phyloP scores from a whole-genome alignment of 2,113 vertebrate genomes.

The Tonatia bakeri region DNA sequence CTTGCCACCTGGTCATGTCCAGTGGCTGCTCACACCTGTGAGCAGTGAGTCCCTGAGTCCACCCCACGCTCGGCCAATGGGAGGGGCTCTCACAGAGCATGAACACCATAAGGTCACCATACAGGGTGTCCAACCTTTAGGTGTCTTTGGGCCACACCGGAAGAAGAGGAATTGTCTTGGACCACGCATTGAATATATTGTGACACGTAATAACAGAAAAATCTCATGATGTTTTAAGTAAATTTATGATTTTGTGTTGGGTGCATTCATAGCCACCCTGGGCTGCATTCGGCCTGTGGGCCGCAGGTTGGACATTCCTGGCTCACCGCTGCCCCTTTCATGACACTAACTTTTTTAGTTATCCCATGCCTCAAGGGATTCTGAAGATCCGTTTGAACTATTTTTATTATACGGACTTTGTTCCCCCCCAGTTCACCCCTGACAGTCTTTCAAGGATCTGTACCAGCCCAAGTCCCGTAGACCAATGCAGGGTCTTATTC shows the following conservation, averaged over 20 bases:
- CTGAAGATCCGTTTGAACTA: neutral
- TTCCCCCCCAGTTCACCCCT: slow-evolving; percentile 45
- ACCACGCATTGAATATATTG: too few species aligned
- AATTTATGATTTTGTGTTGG: too few species aligned
- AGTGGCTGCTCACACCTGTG: neutral
- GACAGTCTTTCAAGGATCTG: neutral
- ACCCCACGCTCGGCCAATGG: neutral
- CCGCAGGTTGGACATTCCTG: neutral
- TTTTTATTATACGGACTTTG: neutral
- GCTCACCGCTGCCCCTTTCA: neutral
- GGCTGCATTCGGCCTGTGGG: too few species aligned
- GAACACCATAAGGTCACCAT: neutral
- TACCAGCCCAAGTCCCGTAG: neutral
- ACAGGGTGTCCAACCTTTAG: too few species aligned
- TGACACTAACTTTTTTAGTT: neutral
- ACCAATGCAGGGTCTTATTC: neutral
- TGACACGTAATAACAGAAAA: too few species aligned
- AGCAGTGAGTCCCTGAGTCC: neutral
- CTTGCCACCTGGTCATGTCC: neutral
- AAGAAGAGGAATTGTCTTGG: too few species aligned
- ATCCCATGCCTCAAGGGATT: neutral
- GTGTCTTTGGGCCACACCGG: too few species aligned
- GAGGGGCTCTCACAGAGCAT: neutral
- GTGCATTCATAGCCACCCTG: too few species aligned
- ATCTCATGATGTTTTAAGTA: too few species aligned